Evolutionary conservation across 1,140 invertebrate species (phyloP).

Genomic region (Drosophila busckii): DNA sequence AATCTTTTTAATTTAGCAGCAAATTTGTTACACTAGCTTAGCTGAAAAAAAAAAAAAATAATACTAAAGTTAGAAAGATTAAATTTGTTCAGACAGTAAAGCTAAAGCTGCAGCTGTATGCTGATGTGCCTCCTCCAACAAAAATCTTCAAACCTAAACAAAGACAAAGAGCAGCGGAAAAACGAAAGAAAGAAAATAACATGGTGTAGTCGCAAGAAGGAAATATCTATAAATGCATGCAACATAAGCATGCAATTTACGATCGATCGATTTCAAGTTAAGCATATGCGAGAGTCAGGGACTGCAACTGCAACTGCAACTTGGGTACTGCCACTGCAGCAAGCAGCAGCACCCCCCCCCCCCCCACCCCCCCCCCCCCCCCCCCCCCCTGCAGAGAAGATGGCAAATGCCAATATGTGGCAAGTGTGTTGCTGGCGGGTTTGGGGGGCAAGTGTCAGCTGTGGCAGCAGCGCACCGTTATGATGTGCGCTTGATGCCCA

Average conservation of each 20-base stretch:
- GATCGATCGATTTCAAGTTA: slow-evolving; percentile 63
- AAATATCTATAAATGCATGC: slow-evolving; percentile 53
- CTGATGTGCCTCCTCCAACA: too few relatives aligned
- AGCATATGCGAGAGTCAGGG: slow-evolving; percentile 45
- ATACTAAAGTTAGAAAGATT: too few relatives aligned
- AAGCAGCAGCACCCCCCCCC: too few relatives aligned
- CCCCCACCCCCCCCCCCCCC: too few relatives aligned
- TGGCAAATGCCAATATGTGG: neutral
- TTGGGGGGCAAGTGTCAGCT: slow-evolving; percentile 32
- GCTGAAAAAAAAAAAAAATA: too few relatives aligned
- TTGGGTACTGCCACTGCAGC: neutral
- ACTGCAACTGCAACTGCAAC: slow-evolving; percentile 1
- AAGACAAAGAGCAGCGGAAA: neutral
- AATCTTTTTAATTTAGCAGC: too few relatives aligned
- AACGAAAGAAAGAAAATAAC: neutral
- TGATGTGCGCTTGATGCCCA: slow-evolving; percentile 46
- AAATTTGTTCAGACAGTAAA: too few relatives aligned
- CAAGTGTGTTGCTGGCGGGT: neutral
- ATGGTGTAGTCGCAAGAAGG: slow-evolving; percentile 4
- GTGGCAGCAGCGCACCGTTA: slow-evolving; percentile 46
- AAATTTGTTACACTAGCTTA: too few relatives aligned
- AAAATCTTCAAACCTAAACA: too few relatives aligned
- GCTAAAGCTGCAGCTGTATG: too few relatives aligned
- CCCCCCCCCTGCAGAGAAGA: slow-evolving; percentile 5
- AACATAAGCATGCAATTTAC: slow-evolving; percentile 63